These are phyloP conservation scores for Myzus persicae DNA, from an alignment of 1,140 invertebrate species.

Conservation along the genomic window DNA sequence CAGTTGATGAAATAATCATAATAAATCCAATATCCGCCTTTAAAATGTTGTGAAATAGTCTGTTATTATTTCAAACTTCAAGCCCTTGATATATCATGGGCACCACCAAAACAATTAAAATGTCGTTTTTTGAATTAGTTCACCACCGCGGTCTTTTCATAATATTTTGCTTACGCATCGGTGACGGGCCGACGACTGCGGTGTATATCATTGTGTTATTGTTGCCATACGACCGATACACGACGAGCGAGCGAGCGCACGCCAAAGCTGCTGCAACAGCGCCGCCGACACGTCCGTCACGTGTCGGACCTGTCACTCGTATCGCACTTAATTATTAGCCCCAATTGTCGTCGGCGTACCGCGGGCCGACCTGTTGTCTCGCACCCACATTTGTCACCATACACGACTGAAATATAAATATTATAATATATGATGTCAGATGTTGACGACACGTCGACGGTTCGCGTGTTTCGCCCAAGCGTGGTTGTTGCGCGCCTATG, in stretches of 20 bases:
- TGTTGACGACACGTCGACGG: not conserved
- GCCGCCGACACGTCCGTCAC: not conserved
- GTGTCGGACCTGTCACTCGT: not conserved
- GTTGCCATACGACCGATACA: too few species aligned
- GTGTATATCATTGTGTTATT: not conserved
- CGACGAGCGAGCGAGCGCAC: not conserved
- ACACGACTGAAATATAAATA: not conserved
- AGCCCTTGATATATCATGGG: not conserved
- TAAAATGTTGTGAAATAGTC: not conserved
- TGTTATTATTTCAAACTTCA: not conserved
- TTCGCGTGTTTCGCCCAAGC: not conserved
- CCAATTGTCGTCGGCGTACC: not conserved
- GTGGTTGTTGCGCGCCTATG: not conserved
- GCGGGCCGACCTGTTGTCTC: not conserved
- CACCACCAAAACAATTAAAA: not conserved
- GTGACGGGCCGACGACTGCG: not conserved
- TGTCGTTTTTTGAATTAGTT: not conserved
- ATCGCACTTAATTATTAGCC: slow-evolving; percentile 1
- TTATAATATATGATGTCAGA: not conserved
- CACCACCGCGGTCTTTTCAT: not conserved
- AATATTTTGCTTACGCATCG: not conserved
- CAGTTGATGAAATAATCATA: not conserved
- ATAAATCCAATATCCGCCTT: not conserved
- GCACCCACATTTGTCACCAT: not conserved
- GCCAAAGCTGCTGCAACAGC: not conserved